Percentiles rank a stretch among this genome's conserved stretches.
These are phyloP conservation scores for Xylophagus ater DNA, from an alignment of 2,888 invertebrate species.

Conservation along the genomic window DNA sequence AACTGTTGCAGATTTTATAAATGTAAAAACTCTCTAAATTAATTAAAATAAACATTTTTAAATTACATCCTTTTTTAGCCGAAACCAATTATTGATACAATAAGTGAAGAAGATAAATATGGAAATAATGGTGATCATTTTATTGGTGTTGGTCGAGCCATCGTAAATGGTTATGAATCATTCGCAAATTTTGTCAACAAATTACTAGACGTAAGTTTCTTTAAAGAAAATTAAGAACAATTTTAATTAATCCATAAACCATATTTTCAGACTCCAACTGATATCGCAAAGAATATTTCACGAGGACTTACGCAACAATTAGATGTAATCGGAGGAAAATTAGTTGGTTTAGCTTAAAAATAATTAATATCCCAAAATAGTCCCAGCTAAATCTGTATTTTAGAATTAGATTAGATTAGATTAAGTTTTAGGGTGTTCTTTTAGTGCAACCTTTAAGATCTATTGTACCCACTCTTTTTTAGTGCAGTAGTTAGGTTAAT, in stretches of 20 bases:
- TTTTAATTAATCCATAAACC: conserved; percentile 24
- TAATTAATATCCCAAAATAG: conserved; percentile 7
- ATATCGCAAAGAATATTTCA: conserved; percentile 30
- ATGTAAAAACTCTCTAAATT: conserved; percentile 25
- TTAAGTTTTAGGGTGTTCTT: too few species aligned
- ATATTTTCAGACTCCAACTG: conserved; percentile 31
- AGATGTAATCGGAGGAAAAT: conserved; percentile 32
- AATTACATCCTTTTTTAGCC: conserved; percentile 43
- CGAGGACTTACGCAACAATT: conserved; percentile 34
- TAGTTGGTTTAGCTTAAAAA: conserved; percentile 29
- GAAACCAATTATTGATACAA: conserved; percentile 62
- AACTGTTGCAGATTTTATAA: conserved; percentile 26
- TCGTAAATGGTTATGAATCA: conserved; percentile 58
- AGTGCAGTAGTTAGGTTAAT: too few species aligned
- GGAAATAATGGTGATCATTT: conserved; percentile 63
- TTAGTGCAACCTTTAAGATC: too few species aligned
- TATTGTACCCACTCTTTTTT: too few species aligned
- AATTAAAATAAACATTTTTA: too few species aligned
- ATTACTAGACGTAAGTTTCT: conserved; percentile 50
- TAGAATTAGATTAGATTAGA: too few species aligned
- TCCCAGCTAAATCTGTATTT: conserved; percentile 1
- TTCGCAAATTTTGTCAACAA: conserved; percentile 54
- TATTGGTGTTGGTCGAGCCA: conserved; percentile 47
- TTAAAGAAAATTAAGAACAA: too few species aligned
- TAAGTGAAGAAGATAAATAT: conserved; percentile 65